Conservation (phyloP, 2,797 vertebrate genomes). For the Acipenser oxyrinchus region DNA sequence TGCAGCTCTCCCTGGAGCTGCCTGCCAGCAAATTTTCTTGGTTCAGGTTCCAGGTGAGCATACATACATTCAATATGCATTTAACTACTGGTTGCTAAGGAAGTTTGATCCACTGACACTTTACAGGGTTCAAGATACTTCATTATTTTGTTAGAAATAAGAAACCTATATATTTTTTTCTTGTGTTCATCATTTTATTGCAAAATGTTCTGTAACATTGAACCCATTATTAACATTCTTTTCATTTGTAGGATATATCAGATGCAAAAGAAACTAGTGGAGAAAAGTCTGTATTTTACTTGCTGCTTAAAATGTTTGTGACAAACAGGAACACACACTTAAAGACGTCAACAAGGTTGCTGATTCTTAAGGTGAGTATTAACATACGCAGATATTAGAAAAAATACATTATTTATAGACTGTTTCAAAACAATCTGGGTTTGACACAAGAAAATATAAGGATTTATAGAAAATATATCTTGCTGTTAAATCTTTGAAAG, state of each 20-base stretch:
- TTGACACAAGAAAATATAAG: no score
- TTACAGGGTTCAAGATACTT: no score
- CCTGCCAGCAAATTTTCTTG: slow-evolving; percentile 90
- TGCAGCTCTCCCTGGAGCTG: slow-evolving; percentile 86
- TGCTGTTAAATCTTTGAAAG: no score
- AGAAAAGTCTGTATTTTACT: slow-evolving; percentile 82
- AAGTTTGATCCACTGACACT: no score
- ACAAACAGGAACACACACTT: slow-evolving; percentile 65
- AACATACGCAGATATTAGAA: not conserved
- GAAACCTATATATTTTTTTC: not conserved
- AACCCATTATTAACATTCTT: not conserved
- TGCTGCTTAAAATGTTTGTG: slow-evolving; percentile 90
- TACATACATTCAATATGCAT: no score
- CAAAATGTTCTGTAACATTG: not conserved
- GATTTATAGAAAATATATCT: no score
- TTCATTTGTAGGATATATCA: slow-evolving; percentile 56
- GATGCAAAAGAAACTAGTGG: slow-evolving; percentile 53
- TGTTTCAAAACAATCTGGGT: no score
- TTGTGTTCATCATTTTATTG: not conserved
- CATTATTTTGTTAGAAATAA: not conserved
- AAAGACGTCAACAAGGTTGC: slow-evolving; percentile 66
- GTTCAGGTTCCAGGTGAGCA: slow-evolving; percentile 78
- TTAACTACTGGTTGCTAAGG: no score
- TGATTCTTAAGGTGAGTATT: slow-evolving; percentile 78
- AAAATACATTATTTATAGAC: not conserved